Conservation (phyloP, 2,888 invertebrate genomes). For the Sinhomidia bicolor region DNA sequence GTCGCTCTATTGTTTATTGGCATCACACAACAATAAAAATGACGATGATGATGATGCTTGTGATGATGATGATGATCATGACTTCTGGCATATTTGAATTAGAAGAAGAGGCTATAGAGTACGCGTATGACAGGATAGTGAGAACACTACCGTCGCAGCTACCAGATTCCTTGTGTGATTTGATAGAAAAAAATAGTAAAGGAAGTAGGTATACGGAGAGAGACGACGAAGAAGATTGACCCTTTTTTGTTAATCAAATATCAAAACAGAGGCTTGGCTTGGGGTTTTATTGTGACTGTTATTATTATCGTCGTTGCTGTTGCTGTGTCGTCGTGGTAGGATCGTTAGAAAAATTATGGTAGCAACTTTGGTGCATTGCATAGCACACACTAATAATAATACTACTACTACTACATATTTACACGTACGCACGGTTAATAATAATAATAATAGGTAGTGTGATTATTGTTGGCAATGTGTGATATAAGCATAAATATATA, state of each 20-base stretch:
- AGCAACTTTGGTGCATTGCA: background rate
- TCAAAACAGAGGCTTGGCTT: conserved; percentile 64
- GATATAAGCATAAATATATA: background rate
- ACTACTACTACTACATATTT: background rate
- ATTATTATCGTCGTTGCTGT: conserved; percentile 31
- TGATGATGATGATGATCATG: background rate
- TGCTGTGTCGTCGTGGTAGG: background rate
- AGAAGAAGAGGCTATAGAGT: background rate
- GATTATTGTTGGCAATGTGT: background rate
- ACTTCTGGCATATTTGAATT: conserved; percentile 13
- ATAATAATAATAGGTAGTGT: background rate
- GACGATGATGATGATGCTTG: background rate
- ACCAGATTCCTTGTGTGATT: conserved; percentile 34
- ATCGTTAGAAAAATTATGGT: conserved; percentile 45
- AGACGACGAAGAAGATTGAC: conserved; percentile 30
- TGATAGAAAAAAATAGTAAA: background rate
- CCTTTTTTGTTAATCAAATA: conserved; percentile 58
- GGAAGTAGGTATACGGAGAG: conserved; percentile 11
- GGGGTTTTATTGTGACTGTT: conserved; percentile 39
- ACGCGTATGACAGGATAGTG: background rate
- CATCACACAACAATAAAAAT: conserved; percentile 37
- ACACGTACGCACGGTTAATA: conserved; percentile 17
- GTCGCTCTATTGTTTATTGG: conserved; percentile 42
- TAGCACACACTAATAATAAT: background rate
- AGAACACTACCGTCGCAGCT: conserved; percentile 34